A percentile compares a stretch with the other conserved stretches of the same genome.
phyloP scores from a whole-genome alignment of 1,140 invertebrate species.

The Asobara japonica region DNA sequence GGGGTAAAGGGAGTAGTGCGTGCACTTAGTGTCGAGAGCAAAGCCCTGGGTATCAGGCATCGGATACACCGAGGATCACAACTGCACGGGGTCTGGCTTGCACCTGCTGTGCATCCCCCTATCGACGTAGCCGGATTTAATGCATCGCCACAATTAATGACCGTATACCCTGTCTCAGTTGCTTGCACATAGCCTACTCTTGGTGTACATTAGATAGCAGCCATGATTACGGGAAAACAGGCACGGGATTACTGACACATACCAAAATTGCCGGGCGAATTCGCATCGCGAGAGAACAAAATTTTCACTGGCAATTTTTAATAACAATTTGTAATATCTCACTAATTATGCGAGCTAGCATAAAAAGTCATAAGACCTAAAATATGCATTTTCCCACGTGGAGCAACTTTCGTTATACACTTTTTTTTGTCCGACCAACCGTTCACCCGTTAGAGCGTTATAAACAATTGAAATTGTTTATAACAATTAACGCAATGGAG shows the following conservation, averaged over 20 bases:
- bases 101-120: slow-evolving; percentile 35
- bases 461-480: too few relatives aligned
- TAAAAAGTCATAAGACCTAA: too few relatives aligned
- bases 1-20: neutral
- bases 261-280: neutral
- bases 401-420: too few relatives aligned
- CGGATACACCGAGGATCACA: slow-evolving; percentile 26
- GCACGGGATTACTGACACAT: slow-evolving; percentile 29
- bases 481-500: too few relatives aligned
- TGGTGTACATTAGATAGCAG: neutral
- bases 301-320: neutral
- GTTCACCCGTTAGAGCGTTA: too few relatives aligned
- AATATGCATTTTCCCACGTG: too few relatives aligned
- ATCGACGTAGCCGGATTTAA: slow-evolving; percentile 36
- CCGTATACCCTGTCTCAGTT: slow-evolving; percentile 12
- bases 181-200: neutral
- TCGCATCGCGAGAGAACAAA: neutral
- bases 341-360: too few relatives aligned
- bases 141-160: slow-evolving; percentile 36
- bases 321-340: too few relatives aligned
- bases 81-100: slow-evolving; percentile 26
- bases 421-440: too few relatives aligned
- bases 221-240: neutral
- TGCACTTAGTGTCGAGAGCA: slow-evolving; percentile 30
- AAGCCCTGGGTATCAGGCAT: slow-evolving; percentile 30